Evolutionary conservation across 2,888 invertebrate genomes (phyloP), one percentile per base, ranked within the genome.

Genomic region (Ophion slaviceki): DNA sequence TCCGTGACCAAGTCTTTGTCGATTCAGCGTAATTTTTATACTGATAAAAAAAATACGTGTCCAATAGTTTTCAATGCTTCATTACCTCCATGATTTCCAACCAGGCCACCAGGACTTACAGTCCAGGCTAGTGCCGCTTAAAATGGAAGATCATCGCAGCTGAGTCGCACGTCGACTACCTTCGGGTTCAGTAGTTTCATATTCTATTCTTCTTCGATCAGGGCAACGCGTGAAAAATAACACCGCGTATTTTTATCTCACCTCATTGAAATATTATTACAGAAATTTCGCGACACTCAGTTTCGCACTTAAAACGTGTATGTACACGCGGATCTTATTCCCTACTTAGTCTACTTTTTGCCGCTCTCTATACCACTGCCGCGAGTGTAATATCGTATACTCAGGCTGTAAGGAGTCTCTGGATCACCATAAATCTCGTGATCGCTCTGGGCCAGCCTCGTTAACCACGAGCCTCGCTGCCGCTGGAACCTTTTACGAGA

Each of bases 401-500:
- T 67, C 45, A 64, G 68, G 62, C 62, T 72, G 70, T 61, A 68
- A 80, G 86, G 80, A 86, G 86, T 83, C 86, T 83, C 84, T 81
- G 66, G 87, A 88, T 88, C 85, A 84, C 86, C 84, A 85, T 87
- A 87, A 87, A 87, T 86, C 82, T 87, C 75, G 59, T 40, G 80
- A 86, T 86, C 82, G 77, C 70, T 84, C 84, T 79, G 84, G 81
- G 87, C 84, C 78, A 82, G 84, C 53, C 80, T 84, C 82, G 77
- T 77, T 77, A 86, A 79, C 82, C 77, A 67, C 80, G 82, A 74
- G 77, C 79, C 84, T 85, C 84, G 85, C 53, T 86, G 81, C 82
- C 84, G 80, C 53, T 53, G 80, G 85, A 84, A 84, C 77, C 86
- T 89, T 89, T 89, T 89, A 89, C 88, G 87, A 86, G 88, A 86